These are phyloP conservation scores for Monarcha castaneiventris DNA, from an alignment of 2,113 vertebrate species.

Conservation along the genomic window DNA sequence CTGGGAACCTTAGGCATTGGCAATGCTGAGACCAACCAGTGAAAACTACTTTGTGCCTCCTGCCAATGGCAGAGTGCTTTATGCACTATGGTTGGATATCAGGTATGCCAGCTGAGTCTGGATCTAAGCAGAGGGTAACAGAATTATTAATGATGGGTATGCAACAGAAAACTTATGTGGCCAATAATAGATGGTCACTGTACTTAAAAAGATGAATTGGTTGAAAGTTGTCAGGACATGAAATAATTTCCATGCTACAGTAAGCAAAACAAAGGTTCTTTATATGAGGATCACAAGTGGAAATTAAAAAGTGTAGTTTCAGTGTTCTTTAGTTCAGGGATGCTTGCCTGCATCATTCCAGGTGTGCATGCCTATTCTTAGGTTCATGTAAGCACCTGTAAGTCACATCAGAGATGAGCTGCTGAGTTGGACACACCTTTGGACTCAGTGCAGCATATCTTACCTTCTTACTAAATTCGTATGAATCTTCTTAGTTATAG, in stretches of 20 bases:
- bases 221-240: not conserved
- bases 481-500: not conserved
- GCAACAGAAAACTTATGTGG: not conserved
- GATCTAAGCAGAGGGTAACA: not conserved
- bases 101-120: not conserved
- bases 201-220: not conserved
- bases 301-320: not conserved
- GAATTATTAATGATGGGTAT: not conserved
- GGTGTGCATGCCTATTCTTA: not conserved
- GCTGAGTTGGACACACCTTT: not conserved
- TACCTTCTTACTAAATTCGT: not conserved
- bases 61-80: not conserved
- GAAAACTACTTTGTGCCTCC: not conserved
- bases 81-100: not conserved
- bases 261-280: not conserved
- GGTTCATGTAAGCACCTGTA: not conserved
- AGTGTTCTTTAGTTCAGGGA: not conserved
- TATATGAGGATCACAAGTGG: not conserved
- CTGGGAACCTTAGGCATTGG: not conserved
- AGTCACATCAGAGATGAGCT: not conserved
- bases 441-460: not conserved
- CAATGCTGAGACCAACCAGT: not conserved
- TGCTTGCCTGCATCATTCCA: not conserved
- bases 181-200: not conserved
- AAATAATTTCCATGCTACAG: not conserved